A percentile compares a stretch with the other conserved stretches of the same genome.
phyloP scores from a whole-genome alignment of 2,113 vertebrate genomes.

The Myxocyprinus asiaticus region DNA sequence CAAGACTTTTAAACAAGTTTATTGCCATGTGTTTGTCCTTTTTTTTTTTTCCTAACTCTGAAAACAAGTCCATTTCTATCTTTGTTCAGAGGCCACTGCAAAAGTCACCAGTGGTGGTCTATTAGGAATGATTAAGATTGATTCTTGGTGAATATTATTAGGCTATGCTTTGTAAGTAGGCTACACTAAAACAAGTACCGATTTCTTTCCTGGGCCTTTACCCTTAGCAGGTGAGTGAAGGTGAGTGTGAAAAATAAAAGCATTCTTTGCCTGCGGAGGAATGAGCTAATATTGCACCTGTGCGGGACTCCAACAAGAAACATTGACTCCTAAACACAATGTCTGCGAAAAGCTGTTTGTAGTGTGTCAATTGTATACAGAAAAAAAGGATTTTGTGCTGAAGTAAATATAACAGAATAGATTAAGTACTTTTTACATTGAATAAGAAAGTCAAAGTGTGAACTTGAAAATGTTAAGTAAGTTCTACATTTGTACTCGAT shows the following conservation, averaged over 20 bases:
- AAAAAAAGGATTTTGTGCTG: too few species aligned
- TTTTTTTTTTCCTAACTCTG: background rate
- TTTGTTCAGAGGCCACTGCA: background rate
- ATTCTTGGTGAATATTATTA: conserved; percentile 6
- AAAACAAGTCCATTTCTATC: background rate
- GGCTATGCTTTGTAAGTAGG: conserved; percentile 11
- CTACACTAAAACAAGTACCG: conserved; percentile 1
- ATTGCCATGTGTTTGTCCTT: background rate
- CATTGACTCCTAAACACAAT: conserved; percentile 9
- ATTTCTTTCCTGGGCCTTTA: background rate
- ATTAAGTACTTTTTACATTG: too few species aligned
- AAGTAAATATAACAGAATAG: too few species aligned
- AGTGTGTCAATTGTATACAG: background rate
- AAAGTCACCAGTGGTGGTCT: background rate
- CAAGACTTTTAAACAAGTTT: background rate
- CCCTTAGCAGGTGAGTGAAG: conserved; percentile 17
- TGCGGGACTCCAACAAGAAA: background rate
- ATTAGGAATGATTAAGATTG: background rate
- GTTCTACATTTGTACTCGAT: too few species aligned
- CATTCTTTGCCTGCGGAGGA: conserved; percentile 18
- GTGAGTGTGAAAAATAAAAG: conserved; percentile 35
- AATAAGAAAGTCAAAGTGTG: too few species aligned
- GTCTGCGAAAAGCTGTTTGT: background rate
- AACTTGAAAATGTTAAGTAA: too few species aligned
- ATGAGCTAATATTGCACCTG: conserved; percentile 20